Base-by-base conservation (phyloP, 2,113 vertebrate genomes). In the Siphamia tubifer region DNA sequence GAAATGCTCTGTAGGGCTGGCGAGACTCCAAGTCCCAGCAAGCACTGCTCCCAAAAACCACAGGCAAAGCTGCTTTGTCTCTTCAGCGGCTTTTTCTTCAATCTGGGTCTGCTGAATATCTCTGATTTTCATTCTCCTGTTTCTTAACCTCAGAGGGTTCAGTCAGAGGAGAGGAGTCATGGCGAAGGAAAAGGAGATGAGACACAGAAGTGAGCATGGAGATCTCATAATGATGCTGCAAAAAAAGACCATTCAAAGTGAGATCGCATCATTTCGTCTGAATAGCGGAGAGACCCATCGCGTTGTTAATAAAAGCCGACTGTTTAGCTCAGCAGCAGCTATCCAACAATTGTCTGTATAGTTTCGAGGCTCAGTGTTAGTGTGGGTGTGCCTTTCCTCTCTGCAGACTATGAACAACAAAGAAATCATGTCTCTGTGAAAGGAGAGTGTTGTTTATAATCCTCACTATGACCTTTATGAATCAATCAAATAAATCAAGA, bases 191-290 rank as follows among this genome's bases (percentile, higher is more conserved):
- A n/a, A 32, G 27, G 16, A 35, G 63, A 53, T 15, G 48, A 25
- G 17, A 53, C 8, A 6, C n/a, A n/a, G n/a, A n/a, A n/a, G n/a
- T n/a, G 58, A 43, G 15, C 20, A 35, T 34, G 12, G n/a, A 42
- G 31, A 43, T 74, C 32, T 77, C n/a, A 28, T 43, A 68, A 82
- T 65, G 38, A 63, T 15, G 21, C 42, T 31, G 68, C 52, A 27
- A 68, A 72, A 72, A 68, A 66, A 69, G 12, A 31, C 12, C 48
- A 61, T 76, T 78, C 70, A 53, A 16, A 2, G 13, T 13, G 53
- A 38, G 40, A 83, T 83, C 40, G 67, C 54, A 55, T 49, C 49
- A 86, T 79, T 78, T 82, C 81, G 58, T 70, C 52, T 81, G 71
- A 74, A 31, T 44, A 31, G 48, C 23, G 35, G 25, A 45, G 20